Evolutionary conservation across 2,113 vertebrate genomes (phyloP), one percentile per base, ranked within the genome.

Genomic region (Poicephalus gulielmi): DNA sequence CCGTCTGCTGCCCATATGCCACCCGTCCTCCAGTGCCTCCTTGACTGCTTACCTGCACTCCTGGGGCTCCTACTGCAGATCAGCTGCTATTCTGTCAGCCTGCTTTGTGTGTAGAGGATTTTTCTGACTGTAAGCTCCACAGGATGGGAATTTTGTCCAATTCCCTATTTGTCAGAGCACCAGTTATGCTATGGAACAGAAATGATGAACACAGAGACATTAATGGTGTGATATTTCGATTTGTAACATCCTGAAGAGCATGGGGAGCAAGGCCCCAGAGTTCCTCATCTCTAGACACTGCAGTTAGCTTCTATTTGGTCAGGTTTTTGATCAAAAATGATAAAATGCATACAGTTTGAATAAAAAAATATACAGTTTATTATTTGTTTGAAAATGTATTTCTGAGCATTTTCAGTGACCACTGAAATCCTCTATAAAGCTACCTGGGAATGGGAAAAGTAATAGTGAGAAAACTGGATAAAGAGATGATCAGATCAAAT

Each of bases 1-100:
- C 92, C 86, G 81, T 95, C 94, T 96, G 96, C 86, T 94, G 71
- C 73, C 92, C 95, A 95, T 97, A 95, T 96, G 94, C 80, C 83
- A 83, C 80, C 55, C 10, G 13, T 87, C 94, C 97, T 91, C 88
- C 83, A 67, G 90, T 73, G 87, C 94, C 90, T 92, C 88, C 83
- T 82, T 70, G 57, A 31, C 77, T 31, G 41, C 92, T 93, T 86
- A 95, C 96, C 93, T 94, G 87, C 49, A 18, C 70, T 88, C 81
- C 62, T 35, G 33, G 86, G 75, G 92, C 81, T 95, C 90, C 85
- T 23, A 28, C 83, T 83, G 85, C 0, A 67, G 83, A 83, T 92
- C 83, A 88, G 2, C 91, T 75, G 82, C 87, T 83, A 67, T 79
- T 85, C 90, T 92, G 55, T 90, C 94, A 96, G 91, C 66, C 63